phyloP scores from a whole-genome alignment of 2,113 vertebrate species.

The Microtus montanus region DNA sequence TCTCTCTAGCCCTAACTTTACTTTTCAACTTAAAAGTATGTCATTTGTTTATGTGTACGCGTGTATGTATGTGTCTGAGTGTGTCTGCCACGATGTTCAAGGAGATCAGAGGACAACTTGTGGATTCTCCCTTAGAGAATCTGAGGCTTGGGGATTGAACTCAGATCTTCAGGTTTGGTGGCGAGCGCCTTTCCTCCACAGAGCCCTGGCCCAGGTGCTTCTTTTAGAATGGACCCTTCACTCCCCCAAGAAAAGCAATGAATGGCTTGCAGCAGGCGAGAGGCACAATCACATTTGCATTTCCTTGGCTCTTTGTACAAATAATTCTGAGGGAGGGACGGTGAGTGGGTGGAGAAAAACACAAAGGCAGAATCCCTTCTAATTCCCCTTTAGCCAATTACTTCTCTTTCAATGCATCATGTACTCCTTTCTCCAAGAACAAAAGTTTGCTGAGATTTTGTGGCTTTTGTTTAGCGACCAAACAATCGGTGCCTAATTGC shows the following conservation, averaged over 20 bases:
- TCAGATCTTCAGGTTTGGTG: background rate
- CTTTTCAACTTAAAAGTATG: background rate
- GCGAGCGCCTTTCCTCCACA: background rate
- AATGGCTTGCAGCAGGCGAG: background rate
- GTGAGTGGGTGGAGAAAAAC: background rate
- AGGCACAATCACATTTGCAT: background rate
- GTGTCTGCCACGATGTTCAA: background rate
- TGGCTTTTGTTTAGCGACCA: constrained; percentile 50
- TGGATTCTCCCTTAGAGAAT: too few relatives aligned
- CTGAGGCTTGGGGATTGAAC: too few relatives aligned
- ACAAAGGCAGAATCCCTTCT: background rate
- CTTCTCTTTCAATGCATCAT: background rate
- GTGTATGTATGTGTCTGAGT: background rate
- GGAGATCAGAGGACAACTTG: background rate
- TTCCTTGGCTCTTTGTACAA: background rate
- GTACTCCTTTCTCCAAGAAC: background rate
- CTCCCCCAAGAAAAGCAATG: background rate
- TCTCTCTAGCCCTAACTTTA: background rate
- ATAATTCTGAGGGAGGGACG: background rate
- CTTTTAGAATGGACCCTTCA: background rate
- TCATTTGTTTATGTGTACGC: too few relatives aligned
- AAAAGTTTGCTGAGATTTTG: constrained; percentile 1
- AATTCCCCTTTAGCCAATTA: background rate
- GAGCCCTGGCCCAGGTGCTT: background rate
- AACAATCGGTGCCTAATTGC: constrained; percentile 48